Evolutionary conservation across 37 sponge, comb jelly and placozoan genomes (phyloP), one percentile per base, ranked within the genome.

Genomic region (Ianthella basta): DNA sequence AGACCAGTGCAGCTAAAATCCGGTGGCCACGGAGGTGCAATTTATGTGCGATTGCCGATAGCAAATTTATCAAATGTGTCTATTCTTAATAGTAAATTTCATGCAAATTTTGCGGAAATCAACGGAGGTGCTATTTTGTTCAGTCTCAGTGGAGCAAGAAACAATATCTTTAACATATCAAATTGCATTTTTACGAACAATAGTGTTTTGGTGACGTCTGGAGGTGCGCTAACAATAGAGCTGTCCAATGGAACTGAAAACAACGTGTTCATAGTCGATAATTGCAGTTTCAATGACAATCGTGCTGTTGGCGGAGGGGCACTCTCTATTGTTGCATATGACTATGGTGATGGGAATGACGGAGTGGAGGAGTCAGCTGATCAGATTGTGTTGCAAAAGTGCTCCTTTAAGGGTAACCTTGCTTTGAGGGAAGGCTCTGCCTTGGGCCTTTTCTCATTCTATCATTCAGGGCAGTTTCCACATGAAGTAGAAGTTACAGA

Each of bases 381-480:
- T 60, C 27, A 1, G 10, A 77, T 93, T 8, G 72, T 24, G 12
- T 85, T 93, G 81, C 77, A 25, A 29, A 80, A 82, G 40, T 87
- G 90, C 25, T 21, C 5, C 2, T 93, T 93, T 59, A 24, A 40
- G 4, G 32, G 32, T 15, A 93, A 93, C 70, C 38, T 55, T 55
- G 94, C 91, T 10, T 0, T 60, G 18, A 86, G 80, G 29, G 94
- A 94, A n/a, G 91, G 94, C 21, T 90, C 94, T 24, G 91, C 91
- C 63, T 84, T 94, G 29, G 91, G 94, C 8, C 79, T 94, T 27
- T 91, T 94, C 56, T 94, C 94, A 8, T 72, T 90, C 32, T 83
- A 88, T 55, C 89, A 84, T 83, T 88, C 86, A 18, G 91, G 91
- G 21, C 82, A 88, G 50, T 44, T 44, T 44, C 50, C 50, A 10